phyloP scores from a whole-genome alignment of 1,140 invertebrate genomes.

The Philopotamus ludificatus region DNA sequence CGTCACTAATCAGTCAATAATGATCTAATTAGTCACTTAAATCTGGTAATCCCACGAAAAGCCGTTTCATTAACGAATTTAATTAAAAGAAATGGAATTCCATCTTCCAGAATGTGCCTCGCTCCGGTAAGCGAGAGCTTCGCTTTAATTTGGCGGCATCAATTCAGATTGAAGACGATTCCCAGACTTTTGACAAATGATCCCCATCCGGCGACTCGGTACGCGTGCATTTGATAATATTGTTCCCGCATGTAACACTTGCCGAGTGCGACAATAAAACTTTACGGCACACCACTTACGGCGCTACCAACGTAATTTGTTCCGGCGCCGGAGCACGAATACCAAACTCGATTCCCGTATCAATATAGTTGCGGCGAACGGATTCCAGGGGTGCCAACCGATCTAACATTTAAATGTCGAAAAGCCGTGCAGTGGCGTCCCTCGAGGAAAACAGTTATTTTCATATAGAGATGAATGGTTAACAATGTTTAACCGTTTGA shows the following conservation, averaged over 20 bases:
- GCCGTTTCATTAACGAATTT: too few species aligned
- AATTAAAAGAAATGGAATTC: too few species aligned
- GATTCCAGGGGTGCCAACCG: not conserved
- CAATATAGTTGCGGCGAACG: not conserved
- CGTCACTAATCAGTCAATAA: too few species aligned
- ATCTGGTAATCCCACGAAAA: too few species aligned
- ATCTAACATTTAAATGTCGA: not conserved
- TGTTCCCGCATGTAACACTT: conserved; percentile 21
- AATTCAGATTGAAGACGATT: not conserved
- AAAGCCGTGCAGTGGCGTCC: not conserved
- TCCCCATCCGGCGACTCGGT: not conserved
- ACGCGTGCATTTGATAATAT: not conserved
- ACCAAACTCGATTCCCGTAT: not conserved
- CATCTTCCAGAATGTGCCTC: not conserved
- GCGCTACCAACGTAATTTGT: not conserved
- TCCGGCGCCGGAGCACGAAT: conserved; percentile 1
- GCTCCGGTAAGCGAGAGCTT: not conserved
- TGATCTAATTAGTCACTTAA: too few species aligned
- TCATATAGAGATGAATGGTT: not conserved
- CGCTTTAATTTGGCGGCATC: not conserved
- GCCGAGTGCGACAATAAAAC: conserved; percentile 18
- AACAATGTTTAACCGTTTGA: too few species aligned
- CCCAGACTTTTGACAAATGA: not conserved
- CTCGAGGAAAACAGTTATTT: not conserved
- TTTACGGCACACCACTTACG: conserved; percentile 11